Evolutionary conservation across 37 sponge, comb jelly and placozoan species (phyloP).

Genomic region (Theonella swinhoei): DNA sequence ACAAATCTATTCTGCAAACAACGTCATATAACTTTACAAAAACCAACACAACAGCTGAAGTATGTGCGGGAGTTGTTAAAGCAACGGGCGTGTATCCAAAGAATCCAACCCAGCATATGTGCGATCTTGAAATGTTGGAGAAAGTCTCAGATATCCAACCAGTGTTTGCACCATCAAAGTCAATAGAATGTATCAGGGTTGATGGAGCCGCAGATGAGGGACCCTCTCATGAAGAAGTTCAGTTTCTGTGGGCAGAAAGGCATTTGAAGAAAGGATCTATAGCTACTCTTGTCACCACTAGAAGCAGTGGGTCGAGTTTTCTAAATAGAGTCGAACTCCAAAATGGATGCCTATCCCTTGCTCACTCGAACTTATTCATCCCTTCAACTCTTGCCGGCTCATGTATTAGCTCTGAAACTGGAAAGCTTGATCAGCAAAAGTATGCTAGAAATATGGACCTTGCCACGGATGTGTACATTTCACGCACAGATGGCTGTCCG

Average conservation of each 20-base stretch:
- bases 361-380: slow-evolving; percentile 28
- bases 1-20: slow-evolving; percentile 11
- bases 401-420: background rate
- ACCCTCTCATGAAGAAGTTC: too few species aligned
- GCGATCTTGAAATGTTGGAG: slow-evolving; percentile 14
- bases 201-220: too few species aligned
- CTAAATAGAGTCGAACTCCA: slow-evolving; percentile 29
- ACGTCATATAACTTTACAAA: too few species aligned
- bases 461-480: slow-evolving; percentile 39
- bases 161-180: background rate
- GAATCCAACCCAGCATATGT: slow-evolving; percentile 5
- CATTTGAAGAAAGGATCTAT: too few species aligned
- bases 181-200: too few species aligned
- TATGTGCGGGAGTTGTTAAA: slow-evolving; percentile 33
- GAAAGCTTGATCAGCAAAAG: slow-evolving; percentile 25
- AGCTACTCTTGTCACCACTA: slow-evolving; percentile 13
- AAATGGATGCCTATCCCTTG: slow-evolving; percentile 16
- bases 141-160: background rate
- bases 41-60: slow-evolving; percentile 12
- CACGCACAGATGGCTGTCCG: slow-evolving; percentile 20
- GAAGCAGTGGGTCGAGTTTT: slow-evolving; percentile 29
- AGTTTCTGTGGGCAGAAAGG: too few species aligned
- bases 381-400: slow-evolving; percentile 48
- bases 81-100: background rate
- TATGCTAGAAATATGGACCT: slow-evolving; percentile 19